Conservation (phyloP, 2,113 vertebrate species). For the Connochaetes taurinus region DNA sequence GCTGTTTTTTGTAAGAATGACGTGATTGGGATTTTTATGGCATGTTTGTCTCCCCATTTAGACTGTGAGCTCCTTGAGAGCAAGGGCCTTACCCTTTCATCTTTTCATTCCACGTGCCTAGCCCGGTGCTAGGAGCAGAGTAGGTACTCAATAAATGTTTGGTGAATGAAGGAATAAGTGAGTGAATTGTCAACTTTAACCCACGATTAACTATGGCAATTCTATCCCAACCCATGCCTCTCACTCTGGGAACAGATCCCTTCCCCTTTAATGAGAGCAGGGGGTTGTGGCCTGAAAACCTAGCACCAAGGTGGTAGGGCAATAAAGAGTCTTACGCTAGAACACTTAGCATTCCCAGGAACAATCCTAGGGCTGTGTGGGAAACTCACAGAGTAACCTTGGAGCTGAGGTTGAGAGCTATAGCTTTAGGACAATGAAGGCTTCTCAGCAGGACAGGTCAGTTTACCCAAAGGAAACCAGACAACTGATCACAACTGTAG, state of each 20-base stretch:
- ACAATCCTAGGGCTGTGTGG: not conserved
- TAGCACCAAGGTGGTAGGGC: not conserved
- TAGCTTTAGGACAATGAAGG: not conserved
- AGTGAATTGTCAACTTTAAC: not conserved
- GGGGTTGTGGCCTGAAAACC: not conserved
- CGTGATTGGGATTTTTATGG: not conserved
- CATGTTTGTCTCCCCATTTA: not conserved
- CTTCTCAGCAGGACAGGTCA: not conserved
- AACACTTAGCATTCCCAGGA: not conserved
- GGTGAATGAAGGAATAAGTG: not conserved
- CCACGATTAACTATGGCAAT: not conserved
- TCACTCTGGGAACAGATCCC: not conserved
- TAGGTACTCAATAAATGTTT: slow-evolving; percentile 50
- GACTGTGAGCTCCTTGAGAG: slow-evolving; percentile 16
- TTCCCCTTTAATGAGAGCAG: not conserved
- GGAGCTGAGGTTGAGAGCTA: not conserved
- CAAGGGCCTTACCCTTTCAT: not conserved
- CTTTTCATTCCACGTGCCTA: not conserved
- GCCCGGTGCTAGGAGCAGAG: not conserved
- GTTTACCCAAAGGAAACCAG: not conserved
- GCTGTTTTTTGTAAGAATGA: not conserved
- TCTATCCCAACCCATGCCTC: not conserved
- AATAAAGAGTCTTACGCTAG: not conserved
- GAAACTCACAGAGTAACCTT: not conserved
- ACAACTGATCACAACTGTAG: not conserved